Evolutionary conservation across 2,797 vertebrate species (phyloP).

Genomic region (Clarias fuscus): DNA sequence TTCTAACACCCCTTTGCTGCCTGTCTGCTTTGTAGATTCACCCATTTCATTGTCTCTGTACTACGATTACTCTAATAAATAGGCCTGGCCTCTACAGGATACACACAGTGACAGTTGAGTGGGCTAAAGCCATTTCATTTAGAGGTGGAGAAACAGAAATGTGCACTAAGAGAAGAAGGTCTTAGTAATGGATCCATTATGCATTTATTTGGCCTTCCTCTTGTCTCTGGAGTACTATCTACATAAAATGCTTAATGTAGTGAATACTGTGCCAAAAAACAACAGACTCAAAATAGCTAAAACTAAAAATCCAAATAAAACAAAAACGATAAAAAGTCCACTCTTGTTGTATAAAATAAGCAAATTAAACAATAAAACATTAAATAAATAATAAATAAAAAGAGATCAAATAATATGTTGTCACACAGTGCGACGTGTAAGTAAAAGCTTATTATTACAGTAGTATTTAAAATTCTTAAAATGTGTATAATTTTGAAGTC

Average conservation of each 20-base stretch:
- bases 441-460: no score
- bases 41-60: background rate
- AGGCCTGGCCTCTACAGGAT: constrained; percentile 35
- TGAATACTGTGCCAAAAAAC: background rate
- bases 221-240: constrained; percentile 17
- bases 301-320: no score
- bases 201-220: background rate
- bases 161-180: constrained; percentile 11
- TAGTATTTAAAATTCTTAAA: no score
- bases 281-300: background rate
- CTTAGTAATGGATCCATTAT: constrained; percentile 22
- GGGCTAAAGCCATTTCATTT: constrained; percentile 42
- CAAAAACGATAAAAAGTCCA: no score
- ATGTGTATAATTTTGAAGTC: background rate
- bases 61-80: constrained; percentile 40
- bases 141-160: constrained; percentile 2
- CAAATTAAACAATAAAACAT: no score
- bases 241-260: constrained; percentile 34
- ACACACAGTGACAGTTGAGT: constrained; percentile 34
- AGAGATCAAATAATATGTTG: no score
- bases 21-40: constrained; percentile 7
- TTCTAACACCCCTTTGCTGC: background rate
- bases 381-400: no score
- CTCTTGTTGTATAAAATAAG: no score
- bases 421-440: no score